These are phyloP conservation scores for Pungitius pungitius DNA, from an alignment of 2,113 vertebrate species.

Conservation along the genomic window DNA sequence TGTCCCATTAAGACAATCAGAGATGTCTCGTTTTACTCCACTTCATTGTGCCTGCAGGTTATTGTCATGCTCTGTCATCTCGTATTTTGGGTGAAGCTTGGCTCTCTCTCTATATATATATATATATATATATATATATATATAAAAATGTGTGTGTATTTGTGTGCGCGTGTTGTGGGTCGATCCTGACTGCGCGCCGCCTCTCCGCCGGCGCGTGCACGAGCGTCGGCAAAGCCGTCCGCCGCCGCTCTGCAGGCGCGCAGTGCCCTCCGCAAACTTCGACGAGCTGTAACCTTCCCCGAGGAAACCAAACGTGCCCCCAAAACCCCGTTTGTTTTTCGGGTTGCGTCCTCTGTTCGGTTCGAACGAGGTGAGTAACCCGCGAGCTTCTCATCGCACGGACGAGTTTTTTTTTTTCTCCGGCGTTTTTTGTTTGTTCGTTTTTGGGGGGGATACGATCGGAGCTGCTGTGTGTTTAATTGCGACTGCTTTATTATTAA, in stretches of 20 bases:
- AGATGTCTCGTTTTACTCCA: slow-evolving; percentile 16
- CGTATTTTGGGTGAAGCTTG: slow-evolving; percentile 42
- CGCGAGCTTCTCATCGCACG: neutral
- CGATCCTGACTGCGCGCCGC: slow-evolving; percentile 53
- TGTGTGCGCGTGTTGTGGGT: slow-evolving; percentile 4
- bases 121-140: neutral
- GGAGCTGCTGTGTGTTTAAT: neutral
- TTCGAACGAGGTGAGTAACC: slow-evolving; percentile 61
- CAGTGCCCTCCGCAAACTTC: slow-evolving; percentile 68
- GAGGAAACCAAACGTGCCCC: slow-evolving; percentile 2
- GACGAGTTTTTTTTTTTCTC: slow-evolving; percentile 3
- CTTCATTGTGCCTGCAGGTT: slow-evolving; percentile 33
- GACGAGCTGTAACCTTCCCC: slow-evolving; percentile 40
- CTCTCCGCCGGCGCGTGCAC: slow-evolving; percentile 57
- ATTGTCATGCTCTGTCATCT: slow-evolving; percentile 65
- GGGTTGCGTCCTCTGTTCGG: neutral
- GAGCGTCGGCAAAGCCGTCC: slow-evolving; percentile 58
- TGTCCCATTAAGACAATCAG: neutral
- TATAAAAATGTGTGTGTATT: neutral
- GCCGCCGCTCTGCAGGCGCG: slow-evolving; percentile 47
- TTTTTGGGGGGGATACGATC: no score
- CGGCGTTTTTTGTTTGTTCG: slow-evolving; percentile 3
- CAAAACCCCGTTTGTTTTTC: neutral
- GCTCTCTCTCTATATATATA: neutral
- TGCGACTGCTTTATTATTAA: slow-evolving; percentile 25